phyloP scores from a whole-genome alignment of 1,140 invertebrate genomes.

The Anadara kagoshimensis region DNA sequence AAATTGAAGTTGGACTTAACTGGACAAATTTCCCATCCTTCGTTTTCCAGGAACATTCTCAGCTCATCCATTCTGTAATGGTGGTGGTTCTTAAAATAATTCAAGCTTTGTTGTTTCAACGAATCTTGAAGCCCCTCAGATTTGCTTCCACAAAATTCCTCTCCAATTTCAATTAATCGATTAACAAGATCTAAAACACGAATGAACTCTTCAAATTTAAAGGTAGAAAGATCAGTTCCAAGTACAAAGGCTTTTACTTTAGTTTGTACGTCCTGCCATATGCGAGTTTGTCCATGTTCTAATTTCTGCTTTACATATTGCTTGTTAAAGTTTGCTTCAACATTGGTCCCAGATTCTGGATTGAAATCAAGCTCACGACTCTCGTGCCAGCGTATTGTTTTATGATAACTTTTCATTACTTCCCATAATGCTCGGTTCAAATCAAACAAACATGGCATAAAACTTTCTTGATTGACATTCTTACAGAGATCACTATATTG shows the following conservation, averaged over 20 bases:
- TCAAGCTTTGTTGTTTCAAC: constrained; percentile 88
- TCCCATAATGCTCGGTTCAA: constrained; percentile 73
- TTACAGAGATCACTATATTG: constrained; percentile 76
- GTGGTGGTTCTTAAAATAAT: constrained; percentile 93
- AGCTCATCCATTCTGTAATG: constrained; percentile 92
- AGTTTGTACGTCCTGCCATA: constrained; percentile 96
- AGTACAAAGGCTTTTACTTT: constrained; percentile 87
- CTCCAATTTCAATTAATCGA: constrained; percentile 88
- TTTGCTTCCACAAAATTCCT: constrained; percentile 91
- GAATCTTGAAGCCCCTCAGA: constrained; percentile 91
- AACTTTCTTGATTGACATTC: constrained; percentile 84
- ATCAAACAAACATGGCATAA: constrained; percentile 78
- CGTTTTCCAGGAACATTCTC: constrained; percentile 96
- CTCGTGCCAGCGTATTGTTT: constrained; percentile 71
- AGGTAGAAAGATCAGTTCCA: constrained; percentile 84
- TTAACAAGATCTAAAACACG: constrained; percentile 91
- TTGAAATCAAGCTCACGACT: constrained; percentile 44
- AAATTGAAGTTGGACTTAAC: constrained; percentile 91
- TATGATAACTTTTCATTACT: constrained; percentile 71
- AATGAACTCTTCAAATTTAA: constrained; percentile 96
- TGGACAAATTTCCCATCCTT: constrained; percentile 95
- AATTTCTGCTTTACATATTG: constrained; percentile 92
- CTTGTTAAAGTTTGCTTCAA: constrained; percentile 76
- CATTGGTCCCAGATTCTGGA: constrained; percentile 3
- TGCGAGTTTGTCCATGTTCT: constrained; percentile 86